Percentiles rank a stretch among this genome's conserved stretches.
Evolutionary conservation across 2,797 vertebrate species (phyloP).

Genomic region (Crypturellus tataupa): DNA sequence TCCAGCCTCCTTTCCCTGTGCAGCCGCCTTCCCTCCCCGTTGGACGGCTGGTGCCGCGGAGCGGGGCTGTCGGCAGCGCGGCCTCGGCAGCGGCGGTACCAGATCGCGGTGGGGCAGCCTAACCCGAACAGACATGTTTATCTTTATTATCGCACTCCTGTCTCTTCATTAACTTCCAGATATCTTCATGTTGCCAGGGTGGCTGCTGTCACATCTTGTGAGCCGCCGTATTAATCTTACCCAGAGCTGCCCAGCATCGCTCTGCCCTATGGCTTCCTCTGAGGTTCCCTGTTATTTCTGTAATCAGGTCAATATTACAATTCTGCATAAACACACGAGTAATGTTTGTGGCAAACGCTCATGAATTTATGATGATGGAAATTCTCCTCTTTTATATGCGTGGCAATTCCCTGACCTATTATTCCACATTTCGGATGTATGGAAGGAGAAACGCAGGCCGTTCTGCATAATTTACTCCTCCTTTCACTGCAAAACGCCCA

Average conservation of each 20-base stretch:
- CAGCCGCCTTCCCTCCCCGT: background rate
- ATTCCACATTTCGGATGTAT: background rate
- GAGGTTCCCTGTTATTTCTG: background rate
- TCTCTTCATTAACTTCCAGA: slow-evolving; percentile 70
- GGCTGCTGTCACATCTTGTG: slow-evolving; percentile 67
- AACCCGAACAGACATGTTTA: slow-evolving; percentile 37
- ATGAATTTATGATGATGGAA: slow-evolving; percentile 28
- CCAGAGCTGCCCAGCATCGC: background rate
- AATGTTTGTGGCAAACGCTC: background rate
- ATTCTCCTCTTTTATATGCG: background rate
- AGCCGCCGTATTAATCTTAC: slow-evolving; percentile 49
- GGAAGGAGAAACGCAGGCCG: background rate
- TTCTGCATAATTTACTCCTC: background rate
- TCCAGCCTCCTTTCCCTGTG: no score
- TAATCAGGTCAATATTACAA: slow-evolving; percentile 32
- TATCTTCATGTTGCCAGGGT: slow-evolving; percentile 64
- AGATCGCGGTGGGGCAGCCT: slow-evolving; percentile 40
- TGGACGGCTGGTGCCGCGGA: slow-evolving; percentile 4
- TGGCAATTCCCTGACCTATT: background rate
- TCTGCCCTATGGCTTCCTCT: background rate
- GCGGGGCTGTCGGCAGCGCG: slow-evolving; percentile 26
- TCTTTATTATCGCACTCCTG: slow-evolving; percentile 62
- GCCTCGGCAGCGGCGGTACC: background rate
- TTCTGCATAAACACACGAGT: slow-evolving; percentile 19
- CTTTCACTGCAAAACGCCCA: rapidly evolving